Evolutionary conservation across 1,140 invertebrate species (phyloP).

Genomic region (Drosophila nigromelanica): DNA sequence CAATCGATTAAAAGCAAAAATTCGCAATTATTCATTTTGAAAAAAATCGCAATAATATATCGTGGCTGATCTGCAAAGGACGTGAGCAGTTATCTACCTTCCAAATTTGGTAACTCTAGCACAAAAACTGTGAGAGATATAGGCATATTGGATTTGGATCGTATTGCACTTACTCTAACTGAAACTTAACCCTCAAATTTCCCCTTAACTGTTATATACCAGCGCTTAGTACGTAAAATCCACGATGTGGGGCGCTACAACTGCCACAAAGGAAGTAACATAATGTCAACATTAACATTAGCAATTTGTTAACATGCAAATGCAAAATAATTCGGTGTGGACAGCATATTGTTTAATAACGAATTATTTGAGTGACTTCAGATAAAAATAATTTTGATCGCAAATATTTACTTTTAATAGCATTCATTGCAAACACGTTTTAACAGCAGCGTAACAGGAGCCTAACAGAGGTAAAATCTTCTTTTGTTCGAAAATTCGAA

Average conservation of each 20-base stretch:
- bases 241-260: constrained; percentile 12
- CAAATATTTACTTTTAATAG: too few species aligned
- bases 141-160: too few species aligned
- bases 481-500: constrained; percentile 2
- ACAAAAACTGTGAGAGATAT: too few species aligned
- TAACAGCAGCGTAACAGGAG: not conserved
- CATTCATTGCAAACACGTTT: not conserved
- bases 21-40: too few species aligned
- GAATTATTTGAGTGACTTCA: not conserved
- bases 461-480: not conserved
- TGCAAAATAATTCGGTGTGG: not conserved
- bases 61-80: too few species aligned
- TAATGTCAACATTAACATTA: not conserved
- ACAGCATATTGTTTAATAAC: too few species aligned
- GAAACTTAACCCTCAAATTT: not conserved
- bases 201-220: constrained; percentile 16
- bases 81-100: too few species aligned
- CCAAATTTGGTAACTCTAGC: too few species aligned
- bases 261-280: constrained; percentile 2
- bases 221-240: not conserved
- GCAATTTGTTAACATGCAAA: not conserved
- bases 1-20: too few species aligned
- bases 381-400: too few species aligned
- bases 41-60: too few species aligned
- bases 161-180: not conserved